Evolutionary conservation across 2,797 vertebrate genomes (phyloP).

Genomic region (Anas georgica): DNA sequence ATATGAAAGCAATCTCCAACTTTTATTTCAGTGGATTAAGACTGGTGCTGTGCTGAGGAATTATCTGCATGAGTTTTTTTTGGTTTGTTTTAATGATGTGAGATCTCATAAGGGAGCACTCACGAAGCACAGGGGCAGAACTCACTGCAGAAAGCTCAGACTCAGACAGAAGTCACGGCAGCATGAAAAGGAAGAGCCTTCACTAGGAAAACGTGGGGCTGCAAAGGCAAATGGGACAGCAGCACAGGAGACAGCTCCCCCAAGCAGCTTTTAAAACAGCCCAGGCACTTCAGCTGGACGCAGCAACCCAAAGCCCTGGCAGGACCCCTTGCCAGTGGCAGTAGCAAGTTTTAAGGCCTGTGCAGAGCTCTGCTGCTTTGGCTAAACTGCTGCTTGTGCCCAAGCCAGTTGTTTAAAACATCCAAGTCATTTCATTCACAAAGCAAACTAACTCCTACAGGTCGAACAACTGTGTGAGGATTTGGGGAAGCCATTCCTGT

Average conservation of each 20-base stretch:
- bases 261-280: neutral
- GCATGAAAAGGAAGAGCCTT: neutral
- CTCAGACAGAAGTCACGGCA: neutral
- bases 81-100: neutral
- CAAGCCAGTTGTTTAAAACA: conserved; percentile 7
- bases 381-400: neutral
- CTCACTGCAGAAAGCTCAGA: neutral
- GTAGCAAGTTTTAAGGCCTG: neutral
- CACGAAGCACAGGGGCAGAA: neutral
- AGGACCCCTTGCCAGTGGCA: neutral
- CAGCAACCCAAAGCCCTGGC: neutral
- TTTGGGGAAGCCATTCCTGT: neutral
- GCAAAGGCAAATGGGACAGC: neutral
- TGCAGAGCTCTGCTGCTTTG: neutral
- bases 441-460: neutral
- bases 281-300: neutral
- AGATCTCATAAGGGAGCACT: neutral
- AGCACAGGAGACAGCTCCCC: neutral
- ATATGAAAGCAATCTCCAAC: neutral
- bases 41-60: neutral
- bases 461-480: neutral
- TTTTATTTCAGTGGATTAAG: neutral
- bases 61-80: neutral
- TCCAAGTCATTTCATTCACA: neutral
- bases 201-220: neutral